Evolutionary conservation across 30 jellyfish, hydroid and myxozoan species (phyloP).

Genomic region (Hydractinia symbiolongicarpus): DNA sequence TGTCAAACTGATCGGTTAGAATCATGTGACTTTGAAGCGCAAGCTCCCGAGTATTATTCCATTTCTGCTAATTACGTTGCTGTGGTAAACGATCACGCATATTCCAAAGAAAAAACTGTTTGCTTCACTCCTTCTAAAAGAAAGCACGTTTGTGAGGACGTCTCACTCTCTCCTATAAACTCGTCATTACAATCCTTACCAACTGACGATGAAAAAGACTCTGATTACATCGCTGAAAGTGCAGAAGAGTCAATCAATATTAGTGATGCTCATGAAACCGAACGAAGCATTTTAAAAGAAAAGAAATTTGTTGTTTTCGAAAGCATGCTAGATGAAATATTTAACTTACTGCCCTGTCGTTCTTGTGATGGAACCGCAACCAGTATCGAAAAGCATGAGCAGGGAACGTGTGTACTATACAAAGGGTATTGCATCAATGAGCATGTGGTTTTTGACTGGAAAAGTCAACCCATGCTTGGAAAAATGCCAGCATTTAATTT

Average conservation of each 20-base stretch:
- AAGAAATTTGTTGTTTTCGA: slow-evolving; percentile 8
- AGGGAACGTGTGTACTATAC: not conserved
- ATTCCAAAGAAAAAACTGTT: not conserved
- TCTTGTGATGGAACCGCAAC: not conserved
- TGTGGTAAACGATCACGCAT: slow-evolving; percentile 2
- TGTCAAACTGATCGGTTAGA: slow-evolving; percentile 3
- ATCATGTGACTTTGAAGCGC: not conserved
- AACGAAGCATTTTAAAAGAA: not conserved
- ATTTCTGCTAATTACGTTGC: slow-evolving; percentile 1
- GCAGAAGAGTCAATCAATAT: not conserved
- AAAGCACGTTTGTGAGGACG: not conserved
- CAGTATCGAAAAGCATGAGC: slow-evolving; percentile 4
- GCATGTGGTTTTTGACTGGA: too few relatives aligned
- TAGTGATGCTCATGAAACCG: slow-evolving; percentile 9
- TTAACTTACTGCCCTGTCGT: not conserved
- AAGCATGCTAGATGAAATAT: slow-evolving; percentile 1
- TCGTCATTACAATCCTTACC: not conserved
- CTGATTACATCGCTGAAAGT: not conserved
- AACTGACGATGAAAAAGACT: not conserved
- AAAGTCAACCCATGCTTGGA: slow-evolving; percentile 13
- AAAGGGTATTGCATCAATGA: too few relatives aligned
- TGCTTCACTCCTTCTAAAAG: not conserved
- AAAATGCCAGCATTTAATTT: slow-evolving; percentile 17
- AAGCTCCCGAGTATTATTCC: not conserved
- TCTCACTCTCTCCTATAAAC: not conserved